Evolutionary conservation across 2,797 vertebrate species (phyloP).

Genomic region (Melanotaenia pygmaea): DNA sequence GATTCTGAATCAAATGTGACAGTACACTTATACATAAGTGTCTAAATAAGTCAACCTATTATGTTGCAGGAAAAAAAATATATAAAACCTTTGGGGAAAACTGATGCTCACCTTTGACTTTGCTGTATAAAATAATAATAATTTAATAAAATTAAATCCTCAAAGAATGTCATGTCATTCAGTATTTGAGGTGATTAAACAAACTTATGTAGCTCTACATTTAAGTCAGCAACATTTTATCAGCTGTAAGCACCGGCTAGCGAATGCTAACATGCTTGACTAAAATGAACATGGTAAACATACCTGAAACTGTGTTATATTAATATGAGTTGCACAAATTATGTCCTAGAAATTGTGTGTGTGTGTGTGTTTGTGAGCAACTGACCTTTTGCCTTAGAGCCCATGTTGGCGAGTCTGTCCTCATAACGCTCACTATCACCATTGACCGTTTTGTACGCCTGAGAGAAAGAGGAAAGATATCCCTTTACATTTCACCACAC

Average conservation of each 20-base stretch:
- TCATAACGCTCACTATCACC: conserved; percentile 69
- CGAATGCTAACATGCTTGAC: not conserved
- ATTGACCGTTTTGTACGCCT: conserved; percentile 81
- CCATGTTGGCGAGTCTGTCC: conserved; percentile 58
- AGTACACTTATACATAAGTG: too few relatives aligned
- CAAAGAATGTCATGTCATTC: not conserved
- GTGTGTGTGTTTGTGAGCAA: conserved; percentile 5
- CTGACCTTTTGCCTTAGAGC: conserved; percentile 71
- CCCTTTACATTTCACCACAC: conserved; percentile 15
- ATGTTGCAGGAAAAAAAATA: not conserved
- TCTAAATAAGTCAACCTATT: too few relatives aligned
- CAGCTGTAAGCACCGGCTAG: not conserved
- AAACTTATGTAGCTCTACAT: not conserved
- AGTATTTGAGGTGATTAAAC: not conserved
- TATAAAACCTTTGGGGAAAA: not conserved
- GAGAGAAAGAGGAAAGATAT: conserved; percentile 26
- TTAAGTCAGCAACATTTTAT: not conserved
- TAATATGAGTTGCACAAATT: too few relatives aligned
- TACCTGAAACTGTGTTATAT: not conserved
- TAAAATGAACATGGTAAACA: not conserved
- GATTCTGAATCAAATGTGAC: not conserved
- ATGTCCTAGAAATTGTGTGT: not conserved
- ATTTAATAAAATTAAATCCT: not conserved
- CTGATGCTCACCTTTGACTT: not conserved
- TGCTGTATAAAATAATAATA: too few relatives aligned